Percentiles rank a stretch among this genome's conserved stretches.
These are phyloP conservation scores for Pseudanteris insignis DNA, from an alignment of 2,888 invertebrate genomes.

Conservation along the genomic window DNA sequence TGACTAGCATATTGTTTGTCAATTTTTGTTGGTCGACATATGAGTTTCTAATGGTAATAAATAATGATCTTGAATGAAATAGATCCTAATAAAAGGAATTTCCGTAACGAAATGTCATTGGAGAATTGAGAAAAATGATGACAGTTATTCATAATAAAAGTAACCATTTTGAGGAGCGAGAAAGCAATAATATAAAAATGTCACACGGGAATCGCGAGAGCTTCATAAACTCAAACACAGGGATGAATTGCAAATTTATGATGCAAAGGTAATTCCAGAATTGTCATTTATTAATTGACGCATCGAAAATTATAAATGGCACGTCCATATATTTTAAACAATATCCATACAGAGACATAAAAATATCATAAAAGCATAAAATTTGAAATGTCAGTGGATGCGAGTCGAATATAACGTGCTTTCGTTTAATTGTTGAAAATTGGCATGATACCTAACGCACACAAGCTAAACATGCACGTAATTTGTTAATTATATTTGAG, in stretches of 20 bases:
- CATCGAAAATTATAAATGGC: constrained; percentile 45
- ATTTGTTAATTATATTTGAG: constrained; percentile 45
- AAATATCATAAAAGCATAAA: constrained; percentile 41
- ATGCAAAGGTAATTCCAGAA: constrained; percentile 41
- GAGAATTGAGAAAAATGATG: constrained; percentile 9
- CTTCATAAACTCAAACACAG: constrained; percentile 39
- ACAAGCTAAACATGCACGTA: constrained; percentile 34
- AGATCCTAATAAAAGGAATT: too few species aligned
- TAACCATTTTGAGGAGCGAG: constrained; percentile 25
- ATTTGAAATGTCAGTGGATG: constrained; percentile 40
- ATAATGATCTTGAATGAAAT: too few species aligned
- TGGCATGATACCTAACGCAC: constrained; percentile 33
- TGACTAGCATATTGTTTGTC: too few species aligned
- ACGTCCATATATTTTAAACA: constrained; percentile 38
- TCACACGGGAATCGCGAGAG: constrained; percentile 34
- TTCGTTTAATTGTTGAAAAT: constrained; percentile 37
- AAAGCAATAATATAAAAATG: constrained; percentile 32
- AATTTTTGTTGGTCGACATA: too few species aligned
- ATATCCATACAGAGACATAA: constrained; percentile 40
- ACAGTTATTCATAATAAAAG: constrained; percentile 21
- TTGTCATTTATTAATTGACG: constrained; percentile 46
- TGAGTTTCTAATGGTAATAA: too few species aligned
- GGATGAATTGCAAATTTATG: constrained; percentile 44
- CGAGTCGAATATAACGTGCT: constrained; percentile 36
- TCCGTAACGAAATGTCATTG: too few species aligned